phyloP scores from a whole-genome alignment of 1,140 invertebrate species.

The Babylonia areolata region DNA sequence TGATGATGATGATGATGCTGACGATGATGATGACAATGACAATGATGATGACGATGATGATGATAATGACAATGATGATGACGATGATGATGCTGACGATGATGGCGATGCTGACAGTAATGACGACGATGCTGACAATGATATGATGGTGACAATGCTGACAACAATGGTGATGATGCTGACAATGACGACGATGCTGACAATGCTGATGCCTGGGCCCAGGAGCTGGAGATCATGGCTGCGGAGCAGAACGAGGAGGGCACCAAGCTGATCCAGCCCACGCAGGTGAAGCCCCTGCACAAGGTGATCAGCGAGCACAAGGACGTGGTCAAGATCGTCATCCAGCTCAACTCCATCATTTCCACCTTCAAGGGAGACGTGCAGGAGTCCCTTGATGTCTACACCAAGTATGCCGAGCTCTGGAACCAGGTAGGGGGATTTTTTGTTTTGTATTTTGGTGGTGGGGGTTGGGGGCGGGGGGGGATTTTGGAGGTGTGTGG shows the following conservation, averaged over 20 bases:
- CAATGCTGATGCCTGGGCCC: no score
- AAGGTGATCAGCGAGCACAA: slow-evolving; percentile 76
- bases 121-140: no score
- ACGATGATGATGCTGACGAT: no score
- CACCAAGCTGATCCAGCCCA: slow-evolving; percentile 67
- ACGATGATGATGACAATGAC: no score
- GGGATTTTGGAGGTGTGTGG: background rate
- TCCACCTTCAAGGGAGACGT: slow-evolving; percentile 73
- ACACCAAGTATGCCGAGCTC: slow-evolving; percentile 71
- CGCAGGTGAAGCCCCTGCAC: slow-evolving; percentile 72
- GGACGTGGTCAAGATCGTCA: slow-evolving; percentile 75
- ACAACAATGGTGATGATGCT: no score
- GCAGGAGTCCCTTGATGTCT: slow-evolving; percentile 69
- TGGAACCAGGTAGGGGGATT: slow-evolving; percentile 71
- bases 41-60: no score
- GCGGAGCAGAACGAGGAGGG: slow-evolving; percentile 72
- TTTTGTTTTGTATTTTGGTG: no score
- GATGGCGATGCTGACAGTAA: no score
- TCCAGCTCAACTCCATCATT: slow-evolving; percentile 75
- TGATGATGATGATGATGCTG: no score
- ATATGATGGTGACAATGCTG: no score
- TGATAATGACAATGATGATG: no score
- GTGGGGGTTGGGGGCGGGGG: background rate
- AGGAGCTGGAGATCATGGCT: slow-evolving; percentile 71
- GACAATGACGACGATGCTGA: no score